Evolutionary conservation across 2,888 invertebrate genomes (phyloP).

Genomic region (Hoplodrina blanda): DNA sequence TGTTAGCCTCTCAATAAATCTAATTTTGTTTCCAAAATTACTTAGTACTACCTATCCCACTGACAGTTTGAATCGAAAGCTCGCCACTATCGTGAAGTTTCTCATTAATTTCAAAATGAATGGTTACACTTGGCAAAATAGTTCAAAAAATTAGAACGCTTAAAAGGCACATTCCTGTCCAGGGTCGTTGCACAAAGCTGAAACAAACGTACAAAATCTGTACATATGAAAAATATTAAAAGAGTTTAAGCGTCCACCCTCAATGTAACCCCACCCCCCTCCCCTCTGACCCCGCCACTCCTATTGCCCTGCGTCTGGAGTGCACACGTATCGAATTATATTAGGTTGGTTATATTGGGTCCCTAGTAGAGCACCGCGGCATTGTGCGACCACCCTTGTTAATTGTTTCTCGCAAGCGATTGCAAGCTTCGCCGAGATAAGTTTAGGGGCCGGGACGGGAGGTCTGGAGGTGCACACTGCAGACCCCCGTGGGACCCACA

Average conservation of each 20-base stretch:
- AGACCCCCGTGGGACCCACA: slow-evolving; percentile 21
- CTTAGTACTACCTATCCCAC: too few species aligned
- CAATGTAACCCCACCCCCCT: not conserved
- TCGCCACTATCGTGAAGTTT: not conserved
- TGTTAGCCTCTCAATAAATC: slow-evolving; percentile 13
- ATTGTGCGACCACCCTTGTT: slow-evolving; percentile 62
- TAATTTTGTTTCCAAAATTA: not conserved
- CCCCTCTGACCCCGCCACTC: not conserved
- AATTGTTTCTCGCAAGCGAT: slow-evolving; percentile 66
- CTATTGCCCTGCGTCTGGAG: slow-evolving; percentile 21
- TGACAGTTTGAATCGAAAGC: not conserved
- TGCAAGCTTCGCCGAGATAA: slow-evolving; percentile 28
- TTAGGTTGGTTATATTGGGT: slow-evolving; percentile 65
- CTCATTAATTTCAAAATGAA: slow-evolving; percentile 1
- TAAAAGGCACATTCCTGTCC: slow-evolving; percentile 4
- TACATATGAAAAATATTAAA: slow-evolving; percentile 60
- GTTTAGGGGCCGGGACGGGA: not conserved
- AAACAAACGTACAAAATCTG: slow-evolving; percentile 57
- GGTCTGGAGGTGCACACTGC: not conserved
- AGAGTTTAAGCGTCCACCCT: slow-evolving; percentile 43
- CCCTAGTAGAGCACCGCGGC: slow-evolving; percentile 32
- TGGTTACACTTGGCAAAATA: slow-evolving; percentile 8
- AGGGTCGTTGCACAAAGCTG: slow-evolving; percentile 48
- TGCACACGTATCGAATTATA: slow-evolving; percentile 58
- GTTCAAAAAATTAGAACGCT: not conserved